Evolutionary conservation across 2,888 invertebrate genomes (phyloP), one percentile per base, ranked within the genome.

Genomic region (Panorpa germanica): DNA sequence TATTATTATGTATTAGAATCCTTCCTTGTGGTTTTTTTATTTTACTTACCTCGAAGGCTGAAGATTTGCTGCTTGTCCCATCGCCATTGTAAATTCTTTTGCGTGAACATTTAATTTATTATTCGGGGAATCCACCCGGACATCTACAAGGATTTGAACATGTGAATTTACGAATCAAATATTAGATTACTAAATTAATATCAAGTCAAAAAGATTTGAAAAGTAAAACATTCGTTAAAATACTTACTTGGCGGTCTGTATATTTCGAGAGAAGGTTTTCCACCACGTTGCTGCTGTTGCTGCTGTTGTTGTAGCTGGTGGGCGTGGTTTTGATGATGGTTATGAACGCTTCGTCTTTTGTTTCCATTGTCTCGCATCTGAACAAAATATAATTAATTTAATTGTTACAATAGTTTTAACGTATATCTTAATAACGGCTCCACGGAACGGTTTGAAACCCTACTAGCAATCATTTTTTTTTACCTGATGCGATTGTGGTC

Each of bases 1-100:
- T n/a, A n/a, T n/a, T n/a, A n/a, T n/a, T n/a, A n/a, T n/a, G n/a
- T n/a, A n/a, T n/a, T n/a, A n/a, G n/a, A n/a, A n/a, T n/a, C n/a
- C n/a, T n/a, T n/a, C n/a, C n/a, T n/a, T n/a, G n/a, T n/a, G n/a
- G n/a, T n/a, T n/a, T n/a, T n/a, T n/a, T n/a, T n/a, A n/a, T n/a
- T n/a, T n/a, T n/a, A n/a, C n/a, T n/a, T n/a, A 34, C 25, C 27
- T 23, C 29, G 18, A 28, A 31, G 51, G 54, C 40, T 60, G 57
- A 41, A 56, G 52, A 44, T 60, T 59, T n/a, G n/a, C n/a, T n/a
- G n/a, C n/a, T n/a, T n/a, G n/a, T n/a, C n/a, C n/a, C n/a, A n/a
- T n/a, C n/a, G n/a, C n/a, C 76, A 81, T 80, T 45, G 75, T 77
- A 59, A 86, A 85, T 63, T 85, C 85, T 61, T 82, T 82, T 35